phyloP scores from a whole-genome alignment of 2,113 vertebrate species.

The Stigmatopora argus region DNA sequence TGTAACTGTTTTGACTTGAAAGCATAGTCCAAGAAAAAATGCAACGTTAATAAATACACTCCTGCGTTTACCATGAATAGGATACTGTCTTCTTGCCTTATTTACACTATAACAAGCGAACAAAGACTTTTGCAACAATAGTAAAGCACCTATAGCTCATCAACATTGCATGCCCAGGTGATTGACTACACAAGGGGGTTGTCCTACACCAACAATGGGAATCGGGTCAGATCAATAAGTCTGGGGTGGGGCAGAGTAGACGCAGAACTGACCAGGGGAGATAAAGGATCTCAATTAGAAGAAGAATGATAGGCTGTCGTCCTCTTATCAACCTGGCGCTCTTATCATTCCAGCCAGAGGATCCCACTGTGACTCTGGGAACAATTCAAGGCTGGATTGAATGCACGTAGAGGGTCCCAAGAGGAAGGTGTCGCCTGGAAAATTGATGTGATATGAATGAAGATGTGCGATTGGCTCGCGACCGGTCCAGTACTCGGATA shows the following conservation, averaged over 20 bases:
- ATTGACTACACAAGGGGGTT: neutral
- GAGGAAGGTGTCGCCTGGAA: neutral
- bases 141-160: neutral
- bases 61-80: too few species aligned
- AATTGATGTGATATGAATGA: neutral
- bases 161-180: constrained; percentile 34
- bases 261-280: constrained; percentile 40
- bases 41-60: too few species aligned
- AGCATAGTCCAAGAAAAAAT: too few species aligned
- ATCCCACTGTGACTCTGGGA: constrained; percentile 25
- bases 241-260: constrained; percentile 31
- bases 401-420: constrained; percentile 6
- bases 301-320: constrained; percentile 23
- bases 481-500: neutral
- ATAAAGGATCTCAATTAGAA: constrained; percentile 42
- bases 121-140: constrained; percentile 4
- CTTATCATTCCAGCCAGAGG: constrained; percentile 55
- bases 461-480: neutral
- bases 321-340: constrained; percentile 23
- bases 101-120: too few species aligned
- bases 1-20: too few species aligned
- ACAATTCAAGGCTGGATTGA: constrained; percentile 18
- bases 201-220: constrained; percentile 35
- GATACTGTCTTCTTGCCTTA: too few species aligned
- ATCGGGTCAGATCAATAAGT: constrained; percentile 53